phyloP scores from a whole-genome alignment of 1,140 invertebrate species.

The Hylaeus anthracinus region DNA sequence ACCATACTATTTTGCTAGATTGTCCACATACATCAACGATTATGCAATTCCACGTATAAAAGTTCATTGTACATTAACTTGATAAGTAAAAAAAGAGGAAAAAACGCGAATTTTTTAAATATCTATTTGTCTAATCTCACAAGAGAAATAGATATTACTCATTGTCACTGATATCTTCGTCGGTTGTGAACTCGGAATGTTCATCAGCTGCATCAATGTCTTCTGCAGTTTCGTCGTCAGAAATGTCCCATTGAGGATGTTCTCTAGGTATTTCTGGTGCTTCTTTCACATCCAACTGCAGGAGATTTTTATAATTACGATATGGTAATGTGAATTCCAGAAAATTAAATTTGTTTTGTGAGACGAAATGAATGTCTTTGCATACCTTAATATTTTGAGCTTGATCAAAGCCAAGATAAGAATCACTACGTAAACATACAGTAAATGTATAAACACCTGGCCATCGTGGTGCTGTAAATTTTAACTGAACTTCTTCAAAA shows the following conservation, averaged over 20 bases:
- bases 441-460: constrained; percentile 95
- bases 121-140: constrained; percentile 45
- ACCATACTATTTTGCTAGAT: constrained; percentile 63
- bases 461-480: constrained; percentile 96
- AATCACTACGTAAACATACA: constrained; percentile 95
- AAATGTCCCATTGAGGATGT: constrained; percentile 98
- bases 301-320: constrained; percentile 50
- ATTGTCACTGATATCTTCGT: constrained; percentile 85
- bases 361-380: constrained; percentile 13
- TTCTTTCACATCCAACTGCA: constrained; percentile 95
- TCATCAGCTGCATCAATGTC: constrained; percentile 86
- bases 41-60: constrained; percentile 67
- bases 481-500: constrained; percentile 92
- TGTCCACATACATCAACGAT: constrained; percentile 65
- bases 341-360: neutral
- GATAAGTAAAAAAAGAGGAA: constrained; percentile 64
- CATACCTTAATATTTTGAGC: constrained; percentile 92
- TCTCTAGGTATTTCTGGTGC: constrained; percentile 93
- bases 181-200: constrained; percentile 87
- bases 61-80: constrained; percentile 64
- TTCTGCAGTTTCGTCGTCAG: constrained; percentile 94
- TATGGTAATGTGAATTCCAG: neutral
- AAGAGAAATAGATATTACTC: constrained; percentile 72
- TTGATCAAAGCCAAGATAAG: constrained; percentile 96
- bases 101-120: constrained; percentile 52